phyloP scores from a whole-genome alignment of 2,888 invertebrate species.

The Galerucella pusilla region DNA sequence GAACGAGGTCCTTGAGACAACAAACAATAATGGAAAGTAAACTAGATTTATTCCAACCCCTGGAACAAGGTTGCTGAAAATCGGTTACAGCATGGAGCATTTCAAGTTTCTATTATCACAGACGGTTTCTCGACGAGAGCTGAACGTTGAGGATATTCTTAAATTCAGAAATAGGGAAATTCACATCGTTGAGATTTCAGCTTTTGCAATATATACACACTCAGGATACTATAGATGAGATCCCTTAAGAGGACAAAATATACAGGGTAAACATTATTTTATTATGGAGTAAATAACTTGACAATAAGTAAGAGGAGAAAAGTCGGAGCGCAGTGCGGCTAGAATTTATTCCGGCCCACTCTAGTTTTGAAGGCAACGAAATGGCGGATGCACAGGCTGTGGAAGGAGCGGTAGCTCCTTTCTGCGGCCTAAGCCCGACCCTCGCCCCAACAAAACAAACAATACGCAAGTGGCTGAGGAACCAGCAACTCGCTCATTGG shows the following conservation, averaged over 20 bases:
- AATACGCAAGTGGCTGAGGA: too few relatives aligned
- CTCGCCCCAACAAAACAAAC: too few relatives aligned
- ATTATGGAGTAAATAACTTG: too few relatives aligned
- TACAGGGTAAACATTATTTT: too few relatives aligned
- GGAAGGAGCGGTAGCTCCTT: too few relatives aligned
- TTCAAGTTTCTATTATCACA: not conserved
- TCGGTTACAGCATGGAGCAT: conserved; percentile 6
- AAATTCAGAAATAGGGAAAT: not conserved
- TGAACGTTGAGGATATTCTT: not conserved
- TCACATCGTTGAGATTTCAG: not conserved
- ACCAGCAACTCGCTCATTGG: too few relatives aligned
- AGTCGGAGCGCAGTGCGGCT: too few relatives aligned
- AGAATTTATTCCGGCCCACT: too few relatives aligned
- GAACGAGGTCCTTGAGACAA: conserved; percentile 9
- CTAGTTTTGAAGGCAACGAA: too few relatives aligned
- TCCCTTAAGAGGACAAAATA: not conserved
- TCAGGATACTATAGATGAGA: not conserved
- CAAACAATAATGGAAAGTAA: conserved; percentile 24
- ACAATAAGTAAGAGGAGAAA: too few relatives aligned
- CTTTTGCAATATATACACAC: not conserved
- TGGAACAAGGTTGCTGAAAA: conserved; percentile 8
- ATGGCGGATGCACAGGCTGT: too few relatives aligned
- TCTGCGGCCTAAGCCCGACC: too few relatives aligned
- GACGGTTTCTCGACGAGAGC: not conserved
- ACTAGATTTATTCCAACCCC: conserved; percentile 18